Base-by-base conservation (phyloP, 2,113 vertebrate species). In the Sorex araneus region DNA sequence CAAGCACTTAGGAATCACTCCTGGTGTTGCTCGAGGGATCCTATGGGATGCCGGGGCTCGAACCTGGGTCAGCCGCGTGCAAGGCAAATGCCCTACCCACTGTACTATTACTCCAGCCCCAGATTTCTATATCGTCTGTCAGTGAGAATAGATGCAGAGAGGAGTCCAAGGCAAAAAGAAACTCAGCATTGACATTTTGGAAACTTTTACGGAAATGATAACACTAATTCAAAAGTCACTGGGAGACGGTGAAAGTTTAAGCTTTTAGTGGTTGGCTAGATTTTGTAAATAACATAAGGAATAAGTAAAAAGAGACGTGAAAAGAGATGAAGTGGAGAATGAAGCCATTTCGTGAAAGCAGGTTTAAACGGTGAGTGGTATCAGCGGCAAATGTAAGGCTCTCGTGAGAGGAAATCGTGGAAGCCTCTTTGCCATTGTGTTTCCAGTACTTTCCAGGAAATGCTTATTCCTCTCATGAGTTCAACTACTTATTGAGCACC, bases 331-430 rank as follows among this genome's bases (percentile, higher is more conserved):
- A 86, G 9, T 83, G 73, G 71, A 67, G 32, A 79, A 74, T 92
- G 50, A 73, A 89, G 60, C 82, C 64, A 80, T 25, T 40, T 77
- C 34, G 47, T 34, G 28, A 85, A 67, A 84, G 36, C 71, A 82
- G 76, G 66, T 79, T 92, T 88, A 73, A 93, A 70, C 45, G 73
- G 89, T 36, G 25, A 91, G 64, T 70, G 47, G 47, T 92, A 87
- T 83, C 89, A 64, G 19, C 69, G 82, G 67, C 21, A 75, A 87
- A 93, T n/a, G 75, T 40, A 70, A 71, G 57, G 45, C 27, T 93
- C 25, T 75, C 25, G 57, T 16, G 23, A 63, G 30, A 89, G 66
- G 54, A 81, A 27, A 87, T 91, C 45, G 91, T 83, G 32, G 50
- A 67, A 70, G 27, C 45, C 25, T 66, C 19, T 76, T 80, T 73